Conservation (phyloP, 2,113 vertebrate genomes). For the Lates calcarifer region DNA sequence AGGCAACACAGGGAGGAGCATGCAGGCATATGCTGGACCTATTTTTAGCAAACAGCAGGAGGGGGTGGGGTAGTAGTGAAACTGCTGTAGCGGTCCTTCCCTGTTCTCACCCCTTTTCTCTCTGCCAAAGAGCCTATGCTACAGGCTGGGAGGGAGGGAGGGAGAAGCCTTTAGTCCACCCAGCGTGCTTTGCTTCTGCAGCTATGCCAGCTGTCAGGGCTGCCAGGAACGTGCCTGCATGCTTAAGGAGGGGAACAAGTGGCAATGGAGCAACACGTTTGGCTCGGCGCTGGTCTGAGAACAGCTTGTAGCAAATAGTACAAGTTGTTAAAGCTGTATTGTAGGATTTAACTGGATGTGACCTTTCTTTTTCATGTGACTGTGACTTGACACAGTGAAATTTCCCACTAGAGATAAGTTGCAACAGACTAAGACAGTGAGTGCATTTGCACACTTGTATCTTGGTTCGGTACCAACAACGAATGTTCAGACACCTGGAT, state of each 20-base stretch:
- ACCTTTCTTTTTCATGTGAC: background rate
- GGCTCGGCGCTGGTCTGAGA: slow-evolving; percentile 24
- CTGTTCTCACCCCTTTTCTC: slow-evolving; percentile 54
- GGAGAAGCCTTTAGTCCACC: slow-evolving; percentile 48
- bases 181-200: slow-evolving; percentile 56
- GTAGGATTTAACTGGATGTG: background rate
- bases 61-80: slow-evolving; percentile 57
- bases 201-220: slow-evolving; percentile 53
- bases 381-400: background rate
- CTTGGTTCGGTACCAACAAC: too few species aligned
- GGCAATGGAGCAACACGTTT: slow-evolving; percentile 45
- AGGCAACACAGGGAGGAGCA: slow-evolving; percentile 70
- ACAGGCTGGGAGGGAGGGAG: slow-evolving; percentile 26
- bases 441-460: too few species aligned
- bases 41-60: slow-evolving; percentile 72
- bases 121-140: slow-evolving; percentile 43
- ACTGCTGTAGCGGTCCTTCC: slow-evolving; percentile 57
- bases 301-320: slow-evolving; percentile 15
- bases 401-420: background rate
- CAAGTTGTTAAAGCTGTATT: background rate
- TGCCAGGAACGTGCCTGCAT: slow-evolving; percentile 63
- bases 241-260: slow-evolving; percentile 46
- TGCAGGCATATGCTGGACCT: slow-evolving; percentile 69
- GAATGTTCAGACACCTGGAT: too few species aligned
- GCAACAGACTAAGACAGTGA: background rate